Percentiles rank a stretch among this genome's conserved stretches.
phyloP scores from a whole-genome alignment of 2,113 vertebrate species.

The Tetrao urogallus region DNA sequence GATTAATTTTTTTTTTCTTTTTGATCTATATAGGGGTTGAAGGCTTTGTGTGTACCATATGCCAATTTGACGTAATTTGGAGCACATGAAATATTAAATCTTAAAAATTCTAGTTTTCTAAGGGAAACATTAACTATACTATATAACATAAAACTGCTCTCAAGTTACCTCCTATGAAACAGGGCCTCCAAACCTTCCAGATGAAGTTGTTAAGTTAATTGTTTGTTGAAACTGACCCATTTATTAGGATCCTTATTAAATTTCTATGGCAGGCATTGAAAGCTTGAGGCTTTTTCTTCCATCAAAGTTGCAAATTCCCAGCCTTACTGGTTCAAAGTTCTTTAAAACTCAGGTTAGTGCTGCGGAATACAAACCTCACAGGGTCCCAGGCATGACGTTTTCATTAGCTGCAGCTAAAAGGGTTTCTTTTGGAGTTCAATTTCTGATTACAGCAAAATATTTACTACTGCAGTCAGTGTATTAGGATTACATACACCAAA shows the following conservation, averaged over 20 bases:
- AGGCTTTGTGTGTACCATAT: conserved; percentile 53
- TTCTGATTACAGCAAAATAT: conserved; percentile 10
- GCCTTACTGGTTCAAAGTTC: conserved; percentile 10
- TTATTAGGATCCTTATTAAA: conserved; percentile 68
- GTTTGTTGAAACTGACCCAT: conserved; percentile 68
- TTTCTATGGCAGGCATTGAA: conserved; percentile 63
- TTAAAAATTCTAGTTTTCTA: conserved; percentile 56
- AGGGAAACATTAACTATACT: conserved; percentile 55
- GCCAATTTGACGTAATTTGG: conserved; percentile 67
- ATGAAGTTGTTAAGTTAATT: conserved; percentile 46
- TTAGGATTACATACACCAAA: conserved; percentile 11
- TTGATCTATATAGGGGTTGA: conserved; percentile 33
- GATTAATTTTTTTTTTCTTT: conserved; percentile 50
- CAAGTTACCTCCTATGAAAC: conserved; percentile 19
- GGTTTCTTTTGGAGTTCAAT: not conserved
- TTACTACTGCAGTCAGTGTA: not conserved
- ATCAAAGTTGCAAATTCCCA: conserved; percentile 22
- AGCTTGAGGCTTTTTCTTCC: conserved; percentile 58
- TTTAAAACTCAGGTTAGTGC: not conserved
- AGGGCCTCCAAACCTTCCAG: conserved; percentile 14
- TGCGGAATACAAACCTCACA: not conserved
- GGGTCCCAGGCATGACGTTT: not conserved
- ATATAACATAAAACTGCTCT: conserved; percentile 45
- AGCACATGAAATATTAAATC: conserved; percentile 67
- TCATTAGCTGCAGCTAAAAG: conserved; percentile 48